Evolutionary conservation across 2,888 invertebrate genomes (phyloP).

Genomic region (Bugulina stolonifera): DNA sequence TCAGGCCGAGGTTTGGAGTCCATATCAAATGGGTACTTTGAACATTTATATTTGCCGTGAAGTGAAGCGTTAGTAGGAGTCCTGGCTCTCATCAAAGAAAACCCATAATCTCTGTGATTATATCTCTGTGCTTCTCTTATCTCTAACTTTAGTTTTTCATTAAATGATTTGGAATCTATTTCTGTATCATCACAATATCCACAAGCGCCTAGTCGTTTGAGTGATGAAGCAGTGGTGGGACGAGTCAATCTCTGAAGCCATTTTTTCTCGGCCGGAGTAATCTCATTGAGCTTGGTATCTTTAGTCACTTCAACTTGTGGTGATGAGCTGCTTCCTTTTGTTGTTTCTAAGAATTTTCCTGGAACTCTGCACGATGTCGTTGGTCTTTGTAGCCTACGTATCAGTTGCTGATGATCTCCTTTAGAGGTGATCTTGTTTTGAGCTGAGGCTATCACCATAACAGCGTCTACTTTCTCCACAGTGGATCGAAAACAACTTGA

Average conservation of each 20-base stretch:
- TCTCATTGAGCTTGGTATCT: background rate
- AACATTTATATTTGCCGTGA: background rate
- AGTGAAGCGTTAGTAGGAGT: constrained; percentile 8
- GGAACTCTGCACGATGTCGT: background rate
- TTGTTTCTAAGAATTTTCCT: no score
- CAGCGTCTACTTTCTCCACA: background rate
- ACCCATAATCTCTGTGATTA: background rate
- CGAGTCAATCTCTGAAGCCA: background rate
- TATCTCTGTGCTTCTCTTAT: background rate
- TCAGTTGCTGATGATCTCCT: background rate
- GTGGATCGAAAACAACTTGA: background rate
- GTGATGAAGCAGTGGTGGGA: constrained; percentile 2
- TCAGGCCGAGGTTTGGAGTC: background rate
- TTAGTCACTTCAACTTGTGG: background rate
- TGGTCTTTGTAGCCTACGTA: background rate
- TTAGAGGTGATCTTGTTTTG: background rate
- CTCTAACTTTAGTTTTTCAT: background rate
- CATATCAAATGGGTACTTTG: background rate
- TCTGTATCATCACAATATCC: background rate
- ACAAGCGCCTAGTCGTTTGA: constrained; percentile 10
- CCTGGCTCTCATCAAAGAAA: background rate
- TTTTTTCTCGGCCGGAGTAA: background rate
- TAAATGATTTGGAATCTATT: background rate
- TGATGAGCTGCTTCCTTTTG: no score
- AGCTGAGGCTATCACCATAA: constrained; percentile 8